Percentiles rank a stretch among this genome's conserved stretches.
Conservation (phyloP, 2,888 invertebrate species). For the Apantesis nais region DNA sequence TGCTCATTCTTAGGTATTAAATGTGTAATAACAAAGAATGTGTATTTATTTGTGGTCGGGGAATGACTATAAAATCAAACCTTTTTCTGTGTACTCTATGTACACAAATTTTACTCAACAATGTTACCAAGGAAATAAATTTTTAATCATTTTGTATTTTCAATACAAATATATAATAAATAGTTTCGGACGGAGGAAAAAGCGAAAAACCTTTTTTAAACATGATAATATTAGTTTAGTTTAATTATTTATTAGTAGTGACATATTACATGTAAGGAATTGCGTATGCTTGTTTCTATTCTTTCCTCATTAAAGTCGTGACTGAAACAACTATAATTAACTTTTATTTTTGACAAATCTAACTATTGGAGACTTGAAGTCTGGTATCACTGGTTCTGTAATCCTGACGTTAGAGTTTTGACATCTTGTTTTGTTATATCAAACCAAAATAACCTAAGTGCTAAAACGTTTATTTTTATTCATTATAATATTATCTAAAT, state of each 20-base stretch:
- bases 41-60: not conserved
- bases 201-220: not conserved
- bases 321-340: too few relatives aligned
- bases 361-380: not conserved
- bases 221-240: not conserved
- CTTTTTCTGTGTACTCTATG: too few relatives aligned
- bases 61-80: not conserved
- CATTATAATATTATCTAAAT: slow-evolving; percentile 41
- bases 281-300: not conserved
- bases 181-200: not conserved
- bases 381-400: not conserved
- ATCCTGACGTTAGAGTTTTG: not conserved
- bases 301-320: not conserved
- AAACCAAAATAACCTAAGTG: slow-evolving; percentile 13
- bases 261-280: not conserved
- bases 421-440: slow-evolving; percentile 1
- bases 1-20: too few relatives aligned
- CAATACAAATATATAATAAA: too few relatives aligned
- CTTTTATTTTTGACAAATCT: not conserved
- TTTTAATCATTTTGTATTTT: not conserved
- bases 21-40: too few relatives aligned
- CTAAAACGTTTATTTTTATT: not conserved
- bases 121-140: not conserved
- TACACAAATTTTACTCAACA: not conserved
- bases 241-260: not conserved